A percentile compares a stretch with the other conserved stretches of the same genome.
These are phyloP conservation scores for Drosophila burlai DNA, from an alignment of 1,140 invertebrate genomes.

Conservation along the genomic window DNA sequence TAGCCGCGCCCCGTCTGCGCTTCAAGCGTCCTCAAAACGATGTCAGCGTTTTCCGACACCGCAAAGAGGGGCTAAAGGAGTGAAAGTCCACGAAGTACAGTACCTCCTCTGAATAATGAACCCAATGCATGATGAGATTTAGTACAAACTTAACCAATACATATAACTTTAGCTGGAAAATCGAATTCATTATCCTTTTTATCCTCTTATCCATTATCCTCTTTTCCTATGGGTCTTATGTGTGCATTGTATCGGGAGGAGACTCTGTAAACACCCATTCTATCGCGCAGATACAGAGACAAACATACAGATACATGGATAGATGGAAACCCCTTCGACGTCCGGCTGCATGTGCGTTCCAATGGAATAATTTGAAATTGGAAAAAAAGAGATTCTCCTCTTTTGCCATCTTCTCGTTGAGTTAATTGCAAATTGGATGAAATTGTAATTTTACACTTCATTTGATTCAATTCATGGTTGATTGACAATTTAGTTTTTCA, in stretches of 20 bases:
- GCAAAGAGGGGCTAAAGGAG: conserved; percentile 53
- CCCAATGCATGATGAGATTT: too few relatives aligned
- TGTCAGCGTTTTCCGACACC: conserved; percentile 48
- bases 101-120: not conserved
- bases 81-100: conserved; percentile 51
- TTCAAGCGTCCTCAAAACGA: conserved; percentile 18
- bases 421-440: conserved; percentile 85
- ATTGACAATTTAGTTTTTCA: conserved; percentile 85
- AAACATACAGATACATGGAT: conserved; percentile 12
- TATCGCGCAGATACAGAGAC: conserved; percentile 20
- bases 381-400: conserved; percentile 44
- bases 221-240: not conserved
- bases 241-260: not conserved
- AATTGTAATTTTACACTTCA: conserved; percentile 85
- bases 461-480: conserved; percentile 84
- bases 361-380: conserved; percentile 83
- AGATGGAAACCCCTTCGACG: conserved; percentile 32
- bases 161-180: not conserved
- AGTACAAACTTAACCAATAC: too few relatives aligned
- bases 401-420: conserved; percentile 76
- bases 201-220: too few relatives aligned
- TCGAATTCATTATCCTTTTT: not conserved
- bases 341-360: conserved; percentile 69
- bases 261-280: conserved; percentile 14
- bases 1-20: conserved; percentile 10